Evolutionary conservation across 2,113 vertebrate genomes (phyloP), one percentile per base, ranked within the genome.

Genomic region (Porphyrio hochstetteri): DNA sequence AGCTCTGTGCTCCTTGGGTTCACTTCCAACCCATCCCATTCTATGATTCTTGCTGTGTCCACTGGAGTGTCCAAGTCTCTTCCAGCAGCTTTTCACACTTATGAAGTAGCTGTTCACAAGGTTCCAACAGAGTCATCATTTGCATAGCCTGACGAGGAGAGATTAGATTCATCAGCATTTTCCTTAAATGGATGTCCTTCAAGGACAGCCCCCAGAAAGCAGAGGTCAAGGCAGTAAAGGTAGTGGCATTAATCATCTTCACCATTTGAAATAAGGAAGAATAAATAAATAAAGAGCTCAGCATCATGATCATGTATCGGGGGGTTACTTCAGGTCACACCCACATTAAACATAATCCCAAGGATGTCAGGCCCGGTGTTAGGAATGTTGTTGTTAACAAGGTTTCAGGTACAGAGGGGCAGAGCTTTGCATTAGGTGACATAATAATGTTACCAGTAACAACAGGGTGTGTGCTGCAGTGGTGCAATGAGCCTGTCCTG

Each of bases 241-340:
- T 96, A 97, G 97, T 28, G 5, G 86, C 98, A 98, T 98, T 98
- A 98, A 98, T 98, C 98, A 98, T 97, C 95, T 97, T 95, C 95
- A 79, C 79, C 68, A 40, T 90, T 68, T 48, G 90, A 97, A 97
- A 97, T 80, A 91, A 96, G 97, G 77, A 89, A 97, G 97, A 97
- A 97, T 97, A 98, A 98, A 98, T 97, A 98, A 98, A 98, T 97
- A 98, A 98, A 98, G 88, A 97, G 67, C 93, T 95, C 95, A 92
- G 96, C 95, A 97, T 96, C 95, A 90, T 95, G 97, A 97, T 96
- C 95, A 53, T 95, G 89, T 96, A 97, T 87, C 94, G 75, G 84
- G 93, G 88, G 96, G 96, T 96, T 88, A 50, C 93, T 91, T 93
- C 91, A 95, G 98, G 98, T 98, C 94, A n/a, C 90, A 50, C 4